Evolutionary conservation across 92 coral and sea anemone species (phyloP).

Genomic region (Hydrozoanthus gracilis): DNA sequence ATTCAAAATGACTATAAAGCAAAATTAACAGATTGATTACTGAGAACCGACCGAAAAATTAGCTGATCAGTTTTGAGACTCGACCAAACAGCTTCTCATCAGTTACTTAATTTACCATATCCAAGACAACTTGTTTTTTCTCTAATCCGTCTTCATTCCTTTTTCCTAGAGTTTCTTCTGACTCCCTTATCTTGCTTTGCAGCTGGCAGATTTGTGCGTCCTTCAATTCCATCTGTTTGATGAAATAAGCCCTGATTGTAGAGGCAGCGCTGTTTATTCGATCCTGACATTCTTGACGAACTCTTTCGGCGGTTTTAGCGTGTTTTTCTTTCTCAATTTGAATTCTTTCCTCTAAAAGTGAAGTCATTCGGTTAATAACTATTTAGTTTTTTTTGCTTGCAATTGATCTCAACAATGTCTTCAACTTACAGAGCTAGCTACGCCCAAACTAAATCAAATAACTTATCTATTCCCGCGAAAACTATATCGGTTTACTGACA

Average conservation of each 20-base stretch:
- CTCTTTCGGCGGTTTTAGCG: conserved; percentile 13
- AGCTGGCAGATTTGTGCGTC: conserved; percentile 34
- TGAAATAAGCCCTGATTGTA: conserved; percentile 30
- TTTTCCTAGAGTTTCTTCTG: conserved; percentile 3
- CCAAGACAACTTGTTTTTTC: neutral
- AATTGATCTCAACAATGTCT: neutral
- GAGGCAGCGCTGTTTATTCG: conserved; percentile 12
- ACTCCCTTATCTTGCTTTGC: conserved; percentile 32
- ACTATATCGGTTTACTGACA: too few species aligned
- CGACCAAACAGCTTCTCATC: too few species aligned
- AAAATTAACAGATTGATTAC: too few species aligned
- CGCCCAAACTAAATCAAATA: too few species aligned
- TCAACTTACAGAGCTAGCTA: neutral
- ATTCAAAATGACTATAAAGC: too few species aligned
- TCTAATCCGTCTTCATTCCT: neutral
- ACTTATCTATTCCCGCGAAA: too few species aligned
- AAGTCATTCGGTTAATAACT: neutral
- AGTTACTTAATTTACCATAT: conserved; percentile 1
- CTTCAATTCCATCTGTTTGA: conserved; percentile 28
- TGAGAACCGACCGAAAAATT: too few species aligned
- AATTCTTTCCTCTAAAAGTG: conserved; percentile 13
- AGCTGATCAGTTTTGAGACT: too few species aligned
- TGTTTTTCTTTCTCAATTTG: conserved; percentile 34
- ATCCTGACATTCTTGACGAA: conserved; percentile 38
- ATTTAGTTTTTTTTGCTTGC: too few species aligned